phyloP scores from a whole-genome alignment of 1,140 invertebrate genomes.

The Lerema accius region DNA sequence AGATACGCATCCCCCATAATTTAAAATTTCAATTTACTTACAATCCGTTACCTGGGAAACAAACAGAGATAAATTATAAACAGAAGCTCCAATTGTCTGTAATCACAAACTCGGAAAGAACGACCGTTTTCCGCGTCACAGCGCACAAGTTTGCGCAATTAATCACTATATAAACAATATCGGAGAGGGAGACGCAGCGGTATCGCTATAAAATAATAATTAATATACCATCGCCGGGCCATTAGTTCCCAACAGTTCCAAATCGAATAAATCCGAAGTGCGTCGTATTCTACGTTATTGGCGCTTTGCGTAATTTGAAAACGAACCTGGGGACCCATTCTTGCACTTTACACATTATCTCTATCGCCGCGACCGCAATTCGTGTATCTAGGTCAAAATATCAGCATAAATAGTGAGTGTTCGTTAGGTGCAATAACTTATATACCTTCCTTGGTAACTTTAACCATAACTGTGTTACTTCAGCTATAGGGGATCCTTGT shows the following conservation, averaged over 20 bases:
- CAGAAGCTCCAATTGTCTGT: conserved; percentile 30
- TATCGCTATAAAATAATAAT: conserved; percentile 54
- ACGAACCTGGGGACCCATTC: conserved; percentile 1
- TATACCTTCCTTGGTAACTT: neutral
- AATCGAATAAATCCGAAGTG: conserved; percentile 56
- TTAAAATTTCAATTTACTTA: neutral
- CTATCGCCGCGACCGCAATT: neutral
- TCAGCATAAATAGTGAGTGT: too few species aligned
- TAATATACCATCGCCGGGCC: conserved; percentile 53
- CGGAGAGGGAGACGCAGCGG: conserved; percentile 20
- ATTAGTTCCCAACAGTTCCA: conserved; percentile 43
- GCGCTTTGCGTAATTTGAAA: conserved; percentile 39
- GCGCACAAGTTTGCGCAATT: conserved; percentile 40
- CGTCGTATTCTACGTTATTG: conserved; percentile 45
- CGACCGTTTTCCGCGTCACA: conserved; percentile 24
- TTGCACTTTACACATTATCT: neutral
- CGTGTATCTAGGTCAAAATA: neutral
- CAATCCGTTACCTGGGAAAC: conserved; percentile 25
- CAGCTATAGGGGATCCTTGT: too few species aligned
- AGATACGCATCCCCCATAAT: neutral
- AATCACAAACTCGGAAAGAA: conserved; percentile 37
- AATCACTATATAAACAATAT: conserved; percentile 58
- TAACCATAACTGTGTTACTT: too few species aligned
- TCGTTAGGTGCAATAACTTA: neutral
- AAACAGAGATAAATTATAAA: conserved; percentile 30